phyloP scores from a whole-genome alignment of 2,888 invertebrate species.

The Phoronis australis region DNA sequence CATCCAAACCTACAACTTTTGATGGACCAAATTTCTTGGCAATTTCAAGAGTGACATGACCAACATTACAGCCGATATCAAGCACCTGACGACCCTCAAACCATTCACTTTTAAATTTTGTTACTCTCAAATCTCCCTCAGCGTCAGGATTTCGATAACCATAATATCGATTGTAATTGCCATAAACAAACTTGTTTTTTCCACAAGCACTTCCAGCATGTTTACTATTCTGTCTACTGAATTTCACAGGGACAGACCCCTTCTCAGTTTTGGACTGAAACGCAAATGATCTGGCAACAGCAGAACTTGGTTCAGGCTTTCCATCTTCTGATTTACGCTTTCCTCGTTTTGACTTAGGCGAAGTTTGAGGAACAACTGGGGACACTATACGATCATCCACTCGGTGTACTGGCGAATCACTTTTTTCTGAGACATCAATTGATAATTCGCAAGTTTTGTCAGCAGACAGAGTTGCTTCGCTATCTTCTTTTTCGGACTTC shows the following conservation, averaged over 20 bases:
- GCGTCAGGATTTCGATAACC: constrained; percentile 84
- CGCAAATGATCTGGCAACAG: constrained; percentile 16
- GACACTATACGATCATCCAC: constrained; percentile 34
- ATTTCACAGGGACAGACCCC: not conserved
- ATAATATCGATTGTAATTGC: constrained; percentile 95
- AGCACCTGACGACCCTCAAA: constrained; percentile 86
- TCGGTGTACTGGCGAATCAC: not conserved
- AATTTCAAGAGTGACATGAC: constrained; percentile 85
- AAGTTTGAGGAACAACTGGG: constrained; percentile 36
- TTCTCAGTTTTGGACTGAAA: not conserved
- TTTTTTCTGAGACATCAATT: not conserved
- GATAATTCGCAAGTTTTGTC: not conserved
- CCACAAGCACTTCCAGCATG: constrained; percentile 17
- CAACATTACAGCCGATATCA: constrained; percentile 97
- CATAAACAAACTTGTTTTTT: constrained; percentile 74
- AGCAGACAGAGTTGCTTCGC: not conserved
- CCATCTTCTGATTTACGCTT: too few relatives aligned
- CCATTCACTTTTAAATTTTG: constrained; percentile 74
- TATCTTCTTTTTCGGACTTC: not conserved
- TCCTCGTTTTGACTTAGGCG: constrained; percentile 30
- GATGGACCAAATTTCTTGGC: constrained; percentile 80
- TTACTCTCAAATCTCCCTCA: constrained; percentile 71
- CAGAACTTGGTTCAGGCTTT: constrained; percentile 33
- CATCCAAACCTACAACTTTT: constrained; percentile 86
- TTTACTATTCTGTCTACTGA: constrained; percentile 2